Evolutionary conservation across 2,888 invertebrate genomes (phyloP), one percentile per base, ranked within the genome.

Genomic region (Rotaria socialis): DNA sequence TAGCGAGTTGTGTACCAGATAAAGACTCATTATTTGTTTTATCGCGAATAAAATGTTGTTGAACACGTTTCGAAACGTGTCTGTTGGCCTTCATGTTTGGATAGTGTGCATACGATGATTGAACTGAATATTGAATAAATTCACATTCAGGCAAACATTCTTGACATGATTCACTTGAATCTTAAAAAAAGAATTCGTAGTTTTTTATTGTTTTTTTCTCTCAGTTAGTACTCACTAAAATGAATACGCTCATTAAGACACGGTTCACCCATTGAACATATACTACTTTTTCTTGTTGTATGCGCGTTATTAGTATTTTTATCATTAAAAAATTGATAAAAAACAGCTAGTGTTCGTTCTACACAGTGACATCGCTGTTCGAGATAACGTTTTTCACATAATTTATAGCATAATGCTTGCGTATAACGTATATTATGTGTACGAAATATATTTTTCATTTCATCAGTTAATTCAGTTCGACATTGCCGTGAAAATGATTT

Each of bases 131-230:
- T 35, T 67, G 67, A 67, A 67, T 14, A 14, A 35, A 4, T 27
- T 67, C 67, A 67, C 67, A 67, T 67, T 67, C 67, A 67, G 67
- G 67, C 27, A 67, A 67, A 67, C 67, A 67, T 67, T 67, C 27
- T 67, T 8, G n/a, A 35, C 67, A 67, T 55, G 4, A 22, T 14
- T 67, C 16, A 27, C 6, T 22, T 22, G 22, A 22, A 22, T 55
- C 55, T 55, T 19, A 55, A 22, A 19, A 55, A 55, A 55, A 55
- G 5, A 11, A 52, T 14, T 14, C 14, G 0, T 11, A 14, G 8
- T 14, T 14, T 52, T 52, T 52, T 52, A 14, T 3, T 52, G 8
- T 8, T 2, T 8, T 11, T 52, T 52, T 3, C 11, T 52, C 14
- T 52, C 8, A 52, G 11, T 52, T 52, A 11, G 0, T 14, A 55